These are phyloP conservation scores for Pyrrhosoma nymphula DNA, from an alignment of 2,888 invertebrate genomes.

Conservation along the genomic window DNA sequence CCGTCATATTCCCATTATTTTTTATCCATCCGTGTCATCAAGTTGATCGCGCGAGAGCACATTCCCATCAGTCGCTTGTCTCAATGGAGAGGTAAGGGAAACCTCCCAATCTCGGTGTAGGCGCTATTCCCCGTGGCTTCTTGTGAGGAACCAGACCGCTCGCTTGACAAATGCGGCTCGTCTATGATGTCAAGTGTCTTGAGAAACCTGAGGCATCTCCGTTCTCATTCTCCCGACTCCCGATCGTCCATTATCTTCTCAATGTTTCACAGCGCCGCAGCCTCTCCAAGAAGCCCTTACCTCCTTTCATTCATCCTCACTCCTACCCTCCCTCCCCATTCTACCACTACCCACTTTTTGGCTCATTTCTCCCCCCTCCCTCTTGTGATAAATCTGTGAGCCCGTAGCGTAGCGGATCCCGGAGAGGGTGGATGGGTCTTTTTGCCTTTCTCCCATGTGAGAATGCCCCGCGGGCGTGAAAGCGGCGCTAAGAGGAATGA, in stretches of 20 bases:
- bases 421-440: too few species aligned
- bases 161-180: not conserved
- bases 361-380: too few species aligned
- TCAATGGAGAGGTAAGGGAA: not conserved
- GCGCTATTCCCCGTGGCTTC: not conserved
- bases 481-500: too few species aligned
- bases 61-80: not conserved
- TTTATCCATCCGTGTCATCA: not conserved
- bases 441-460: too few species aligned
- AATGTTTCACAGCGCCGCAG: not conserved
- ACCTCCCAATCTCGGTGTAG: not conserved
- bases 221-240: not conserved
- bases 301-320: too few species aligned
- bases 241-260: constrained; percentile 13
- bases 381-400: too few species aligned
- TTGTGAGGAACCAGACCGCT: not conserved
- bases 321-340: too few species aligned
- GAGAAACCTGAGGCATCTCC: not conserved
- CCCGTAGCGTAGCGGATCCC: too few species aligned
- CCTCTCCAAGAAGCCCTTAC: too few species aligned
- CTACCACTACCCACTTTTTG: too few species aligned
- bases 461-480: too few species aligned
- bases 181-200: constrained; percentile 8
- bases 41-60: not conserved
- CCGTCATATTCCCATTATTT: not conserved